Evolutionary conservation across 1,140 invertebrate genomes (phyloP).

Genomic region (Danaus plexippus): DNA sequence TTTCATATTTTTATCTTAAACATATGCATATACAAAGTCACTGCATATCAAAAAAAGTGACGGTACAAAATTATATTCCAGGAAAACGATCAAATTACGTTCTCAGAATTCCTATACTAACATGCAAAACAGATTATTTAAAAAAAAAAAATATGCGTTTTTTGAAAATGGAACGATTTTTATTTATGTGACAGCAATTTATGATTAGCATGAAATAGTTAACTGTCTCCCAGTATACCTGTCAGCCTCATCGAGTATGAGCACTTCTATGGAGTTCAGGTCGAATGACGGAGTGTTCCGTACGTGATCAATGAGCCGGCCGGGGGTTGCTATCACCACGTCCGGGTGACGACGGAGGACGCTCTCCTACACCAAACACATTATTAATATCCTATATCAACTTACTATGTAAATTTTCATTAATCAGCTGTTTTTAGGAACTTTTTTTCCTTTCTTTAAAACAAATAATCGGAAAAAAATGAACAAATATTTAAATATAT

Average conservation of each 20-base stretch:
- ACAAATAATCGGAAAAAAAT: not conserved
- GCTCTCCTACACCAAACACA: slow-evolving; percentile 73
- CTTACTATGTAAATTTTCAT: too few relatives aligned
- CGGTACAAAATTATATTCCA: too few relatives aligned
- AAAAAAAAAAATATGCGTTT: too few relatives aligned
- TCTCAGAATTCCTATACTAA: too few relatives aligned
- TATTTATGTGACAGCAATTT: not conserved
- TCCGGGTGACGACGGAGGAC: slow-evolving; percentile 92
- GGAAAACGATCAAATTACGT: too few relatives aligned
- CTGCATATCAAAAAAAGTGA: too few relatives aligned
- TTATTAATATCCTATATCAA: not conserved
- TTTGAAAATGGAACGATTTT: too few relatives aligned
- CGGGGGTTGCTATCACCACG: slow-evolving; percentile 98
- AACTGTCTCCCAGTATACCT: slow-evolving; percentile 68
- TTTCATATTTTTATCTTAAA: too few relatives aligned
- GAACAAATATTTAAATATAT: too few relatives aligned
- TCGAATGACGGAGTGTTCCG: slow-evolving; percentile 95
- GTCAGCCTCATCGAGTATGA: slow-evolving; percentile 96
- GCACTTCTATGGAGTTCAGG: slow-evolving; percentile 92
- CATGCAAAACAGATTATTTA: too few relatives aligned
- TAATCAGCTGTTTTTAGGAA: too few relatives aligned
- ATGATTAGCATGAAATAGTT: not conserved
- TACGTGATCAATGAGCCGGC: slow-evolving; percentile 97
- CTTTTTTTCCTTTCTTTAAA: not conserved
- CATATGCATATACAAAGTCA: too few relatives aligned